Evolutionary conservation across 1,140 invertebrate species (phyloP), one percentile per base, ranked within the genome.

Genomic region (Eubasilissa regina): DNA sequence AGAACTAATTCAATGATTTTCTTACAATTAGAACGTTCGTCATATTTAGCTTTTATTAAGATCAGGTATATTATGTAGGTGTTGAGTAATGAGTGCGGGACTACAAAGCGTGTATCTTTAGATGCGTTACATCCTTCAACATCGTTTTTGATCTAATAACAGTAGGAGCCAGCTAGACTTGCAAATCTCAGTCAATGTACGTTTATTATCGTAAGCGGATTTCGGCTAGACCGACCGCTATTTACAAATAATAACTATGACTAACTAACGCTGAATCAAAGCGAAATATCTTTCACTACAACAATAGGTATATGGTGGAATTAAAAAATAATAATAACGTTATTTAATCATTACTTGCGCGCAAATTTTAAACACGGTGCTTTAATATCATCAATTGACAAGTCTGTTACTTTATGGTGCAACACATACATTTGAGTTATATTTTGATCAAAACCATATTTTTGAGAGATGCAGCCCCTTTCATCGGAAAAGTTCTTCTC

Each of bases 151-250:
- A 70, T 70, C 66, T 12, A 11, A 19, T 51, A 51, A 70, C 51
- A 48, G 21, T 45, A 70, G 17, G 66, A 48, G 17, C 66, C 66
- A 70, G 17, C 66, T 47, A 48, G 66, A 70, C 66, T 51, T 19
- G 6, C 4, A 53, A 70, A 47, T 70, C 47, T 21, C 45, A 6
- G 11, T 13, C 17, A 48, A 51, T 48, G 51, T 25, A 70, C 6
- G 1, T 3, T 35, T 35, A 35, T 35, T 35, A 35, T 35, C 6
- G 6, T 19, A 70, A 19, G 19, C 66, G 47, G 10, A 4, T 47
- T 70, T 70, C 48, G 47, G 66, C 66, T 51, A 19, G 45, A 70
- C 10, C 66, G 12, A 70, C 6, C 19, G 47, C 19, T 48, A 48
- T 70, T 70, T 70, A 51, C 9, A 53, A 35, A 48, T 25, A 47